These are phyloP conservation scores for Mylabris phalerata DNA, from an alignment of 1,140 invertebrate genomes.

Conservation along the genomic window DNA sequence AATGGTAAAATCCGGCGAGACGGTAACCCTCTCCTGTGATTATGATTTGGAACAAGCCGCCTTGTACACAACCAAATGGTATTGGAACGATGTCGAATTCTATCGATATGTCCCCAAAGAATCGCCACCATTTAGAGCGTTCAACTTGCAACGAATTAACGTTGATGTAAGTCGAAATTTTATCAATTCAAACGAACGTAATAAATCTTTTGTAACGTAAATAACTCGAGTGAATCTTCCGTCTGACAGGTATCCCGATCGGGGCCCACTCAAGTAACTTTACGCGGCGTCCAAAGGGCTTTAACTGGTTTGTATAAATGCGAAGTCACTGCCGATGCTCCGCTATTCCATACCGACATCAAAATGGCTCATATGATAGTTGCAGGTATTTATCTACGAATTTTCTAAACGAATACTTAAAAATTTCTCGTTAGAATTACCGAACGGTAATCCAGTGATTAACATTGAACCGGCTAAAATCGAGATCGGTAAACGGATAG, in stretches of 20 bases:
- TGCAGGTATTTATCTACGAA: slow-evolving; percentile 43
- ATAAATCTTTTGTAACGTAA: too few relatives aligned
- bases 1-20: slow-evolving; percentile 63
- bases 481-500: slow-evolving; percentile 40
- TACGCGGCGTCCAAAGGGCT: slow-evolving; percentile 54
- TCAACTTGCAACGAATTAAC: slow-evolving; percentile 56
- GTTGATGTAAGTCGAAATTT: slow-evolving; percentile 62
- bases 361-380: slow-evolving; percentile 47
- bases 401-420: too few relatives aligned
- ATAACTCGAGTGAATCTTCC: too few relatives aligned
- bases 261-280: slow-evolving; percentile 55
- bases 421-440: slow-evolving; percentile 29
- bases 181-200: too few relatives aligned
- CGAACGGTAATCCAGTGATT: slow-evolving; percentile 30
- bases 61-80: slow-evolving; percentile 81
- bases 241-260: slow-evolving; percentile 50
- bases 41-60: slow-evolving; percentile 70
- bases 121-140: slow-evolving; percentile 57
- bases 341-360: slow-evolving; percentile 50
- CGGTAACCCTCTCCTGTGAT: slow-evolving; percentile 65
- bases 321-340: slow-evolving; percentile 55
- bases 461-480: slow-evolving; percentile 33
- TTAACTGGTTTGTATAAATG: slow-evolving; percentile 54
- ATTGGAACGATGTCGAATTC: slow-evolving; percentile 71
- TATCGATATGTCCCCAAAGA: slow-evolving; percentile 67